Base-by-base conservation (phyloP, 30 jellyfish, hydroid and myxozoan species). In the Aurelia aurita region DNA sequence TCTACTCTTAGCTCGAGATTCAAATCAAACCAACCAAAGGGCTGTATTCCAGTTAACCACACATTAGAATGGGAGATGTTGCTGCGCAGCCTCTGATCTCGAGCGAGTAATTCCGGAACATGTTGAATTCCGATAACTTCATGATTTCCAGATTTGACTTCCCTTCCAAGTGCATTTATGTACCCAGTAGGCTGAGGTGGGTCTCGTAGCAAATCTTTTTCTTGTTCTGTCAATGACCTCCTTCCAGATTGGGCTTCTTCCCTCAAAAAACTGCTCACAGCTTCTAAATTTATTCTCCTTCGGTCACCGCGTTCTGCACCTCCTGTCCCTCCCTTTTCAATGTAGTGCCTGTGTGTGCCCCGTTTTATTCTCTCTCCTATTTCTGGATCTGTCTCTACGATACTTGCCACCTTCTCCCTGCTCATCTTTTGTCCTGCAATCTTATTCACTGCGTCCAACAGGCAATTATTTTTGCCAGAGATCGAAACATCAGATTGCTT, bases 311-410 rank as follows among this genome's bases (percentile, higher is more conserved):
- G 27, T 7, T 8, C 35, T 20, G 74, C 86, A 19, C 86, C 86
- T 12, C 86, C 86, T 5, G 69, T 74, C 22, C 86, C 73, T 10
- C 58, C 86, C 15, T 15, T 43, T 12, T 74, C 86, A 55, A 53
- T 53, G 29, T 74, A 55, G 10, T 74, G 86, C 69, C 31, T 51
- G 53, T 74, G 86, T n/a, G 20, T 19, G 1, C 58, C 86, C 27
- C 59, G 53, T 13, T 15, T 19, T 51, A 74, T 74, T 18, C 34
- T 28, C 20, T 74, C 59, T n/a, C 74, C 7, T 3, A 55, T 51
- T 23, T 7, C 74, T 53, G 74, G 73, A 9, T 18, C 49, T 14
- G 28, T 18, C 49, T 43, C 34, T 20, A 55, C 59, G 32, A 74
- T 55, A 49, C 19, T 25, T 7, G 74, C 86, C 59, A 74, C 73